Percentiles rank a stretch among this genome's conserved stretches.
Conservation (phyloP, 2,888 invertebrate genomes). For the Pachycephus smyrnensis region DNA sequence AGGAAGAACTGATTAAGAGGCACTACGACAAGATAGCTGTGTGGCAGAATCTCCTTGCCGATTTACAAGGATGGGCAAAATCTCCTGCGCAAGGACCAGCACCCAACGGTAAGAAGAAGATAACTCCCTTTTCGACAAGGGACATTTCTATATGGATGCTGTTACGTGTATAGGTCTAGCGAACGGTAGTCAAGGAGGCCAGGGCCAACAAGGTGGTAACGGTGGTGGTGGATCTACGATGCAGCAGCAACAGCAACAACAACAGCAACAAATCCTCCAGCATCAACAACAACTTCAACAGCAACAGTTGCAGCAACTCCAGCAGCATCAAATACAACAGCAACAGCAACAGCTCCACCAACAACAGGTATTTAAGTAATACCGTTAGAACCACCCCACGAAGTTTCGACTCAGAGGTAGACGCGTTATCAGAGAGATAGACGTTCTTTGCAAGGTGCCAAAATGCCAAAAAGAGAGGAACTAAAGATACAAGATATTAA, state of each 20-base stretch:
- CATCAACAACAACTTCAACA: slow-evolving; percentile 58
- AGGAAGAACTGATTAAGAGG: slow-evolving; percentile 87
- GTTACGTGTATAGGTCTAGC: slow-evolving; percentile 48
- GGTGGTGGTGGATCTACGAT: slow-evolving; percentile 47
- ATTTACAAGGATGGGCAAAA: slow-evolving; percentile 74
- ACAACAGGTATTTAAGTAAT: slow-evolving; percentile 69
- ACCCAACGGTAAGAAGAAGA: slow-evolving; percentile 55
- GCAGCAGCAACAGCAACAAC: slow-evolving; percentile 58
- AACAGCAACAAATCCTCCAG: slow-evolving; percentile 52
- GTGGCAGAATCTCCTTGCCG: slow-evolving; percentile 90
- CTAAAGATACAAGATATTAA: background rate
- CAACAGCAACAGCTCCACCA: slow-evolving; percentile 70
- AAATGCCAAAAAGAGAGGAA: background rate
- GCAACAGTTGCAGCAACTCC: slow-evolving; percentile 72
- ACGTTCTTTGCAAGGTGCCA: background rate
- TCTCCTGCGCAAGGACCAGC: slow-evolving; percentile 66
- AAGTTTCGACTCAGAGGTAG: slow-evolving; percentile 18
- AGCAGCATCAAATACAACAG: slow-evolving; percentile 68
- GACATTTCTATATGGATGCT: slow-evolving; percentile 1
- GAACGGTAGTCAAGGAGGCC: slow-evolving; percentile 56
- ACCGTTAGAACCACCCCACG: slow-evolving; percentile 33
- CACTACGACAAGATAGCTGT: slow-evolving; percentile 92
- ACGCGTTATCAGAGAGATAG: slow-evolving; percentile 40
- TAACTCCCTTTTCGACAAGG: background rate
- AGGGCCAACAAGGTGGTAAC: slow-evolving; percentile 52